Conservation (phyloP, 23 tunicate species). For the Trididemnum clinides region DNA sequence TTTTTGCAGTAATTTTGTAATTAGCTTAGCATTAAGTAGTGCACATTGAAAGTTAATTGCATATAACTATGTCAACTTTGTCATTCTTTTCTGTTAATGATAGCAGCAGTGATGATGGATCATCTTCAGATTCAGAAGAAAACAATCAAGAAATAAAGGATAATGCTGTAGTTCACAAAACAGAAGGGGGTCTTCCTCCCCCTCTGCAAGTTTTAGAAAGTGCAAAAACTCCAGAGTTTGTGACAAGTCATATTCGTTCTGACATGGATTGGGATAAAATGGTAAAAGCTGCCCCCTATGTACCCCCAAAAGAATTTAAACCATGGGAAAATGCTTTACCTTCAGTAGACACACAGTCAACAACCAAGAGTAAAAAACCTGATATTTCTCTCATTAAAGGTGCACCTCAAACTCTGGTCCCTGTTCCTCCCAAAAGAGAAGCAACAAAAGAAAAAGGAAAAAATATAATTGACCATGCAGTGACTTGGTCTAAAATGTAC, state of each 20-base stretch:
- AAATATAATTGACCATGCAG: slow-evolving; percentile 61
- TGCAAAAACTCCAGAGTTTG: slow-evolving; percentile 81
- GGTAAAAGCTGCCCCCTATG: slow-evolving; percentile 79
- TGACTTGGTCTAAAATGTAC: slow-evolving; percentile 93
- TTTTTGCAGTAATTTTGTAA: too few relatives aligned
- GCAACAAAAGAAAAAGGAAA: not conserved
- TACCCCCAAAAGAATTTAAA: slow-evolving; percentile 79
- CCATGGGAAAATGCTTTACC: slow-evolving; percentile 85
- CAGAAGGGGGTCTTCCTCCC: slow-evolving; percentile 49
- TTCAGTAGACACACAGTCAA: slow-evolving; percentile 58
- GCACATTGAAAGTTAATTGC: too few relatives aligned
- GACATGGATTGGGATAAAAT: slow-evolving; percentile 84
- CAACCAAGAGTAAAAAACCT: slow-evolving; percentile 45
- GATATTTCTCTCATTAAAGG: slow-evolving; percentile 75
- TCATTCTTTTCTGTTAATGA: too few relatives aligned
- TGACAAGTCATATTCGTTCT: slow-evolving; percentile 43
- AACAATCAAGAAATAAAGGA: too few relatives aligned
- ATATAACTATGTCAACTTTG: too few relatives aligned
- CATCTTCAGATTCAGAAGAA: too few relatives aligned
- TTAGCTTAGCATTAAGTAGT: too few relatives aligned
- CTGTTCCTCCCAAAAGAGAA: slow-evolving; percentile 15
- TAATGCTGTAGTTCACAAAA: too few relatives aligned
- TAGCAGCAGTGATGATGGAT: too few relatives aligned
- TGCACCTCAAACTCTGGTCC: slow-evolving; percentile 56
- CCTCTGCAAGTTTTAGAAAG: slow-evolving; percentile 61